Evolutionary conservation across 37 sponge, comb jelly and placozoan genomes (phyloP), one percentile per base, ranked within the genome.

Genomic region (Bolinopsis microptera): DNA sequence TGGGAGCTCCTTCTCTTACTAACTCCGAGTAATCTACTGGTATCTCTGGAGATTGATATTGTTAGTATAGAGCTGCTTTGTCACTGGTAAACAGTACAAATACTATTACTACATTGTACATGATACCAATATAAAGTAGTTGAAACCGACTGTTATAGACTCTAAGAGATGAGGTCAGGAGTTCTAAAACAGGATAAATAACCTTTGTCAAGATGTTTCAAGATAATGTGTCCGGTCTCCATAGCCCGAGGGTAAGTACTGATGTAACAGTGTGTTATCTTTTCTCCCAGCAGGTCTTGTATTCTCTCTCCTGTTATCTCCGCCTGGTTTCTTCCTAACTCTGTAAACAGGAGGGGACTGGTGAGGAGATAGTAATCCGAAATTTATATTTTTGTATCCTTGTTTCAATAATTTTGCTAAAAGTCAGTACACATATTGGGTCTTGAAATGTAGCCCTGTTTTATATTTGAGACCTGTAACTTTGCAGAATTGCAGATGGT

Each of bases 1-100:
- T 69, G 21, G 99, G 99, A 13, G 97, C 96, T 22, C 99, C 99
- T 76, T 98, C 99, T 0, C 94, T 35, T 67, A 97, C 38, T 67
- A 98, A 40, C 31, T 95, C 95, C 93, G 95, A 95, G 48, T 94
- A 96, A 69, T 94, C 48, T 28, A 95, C 48, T 0, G 97, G 95
- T 0, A 98, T 95, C 31, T 92, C 95, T 3, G 96, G 18, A 72
- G 26, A n/a, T 8, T 5, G 61, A 13, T 13, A 48, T 48, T 48
- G 61, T 48, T 48, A n/a, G n/a, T n/a, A n/a, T n/a, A n/a, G n/a
- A n/a, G n/a, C n/a, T n/a, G n/a, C n/a, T n/a, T n/a, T n/a, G n/a
- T n/a, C n/a, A n/a, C n/a, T n/a, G n/a, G n/a, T n/a, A n/a, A n/a
- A n/a, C n/a, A n/a, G n/a, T n/a, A n/a, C n/a, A n/a, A n/a, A n/a